Evolutionary conservation across 2,797 vertebrate species (phyloP).

Genomic region (Cynopterus sphinx): DNA sequence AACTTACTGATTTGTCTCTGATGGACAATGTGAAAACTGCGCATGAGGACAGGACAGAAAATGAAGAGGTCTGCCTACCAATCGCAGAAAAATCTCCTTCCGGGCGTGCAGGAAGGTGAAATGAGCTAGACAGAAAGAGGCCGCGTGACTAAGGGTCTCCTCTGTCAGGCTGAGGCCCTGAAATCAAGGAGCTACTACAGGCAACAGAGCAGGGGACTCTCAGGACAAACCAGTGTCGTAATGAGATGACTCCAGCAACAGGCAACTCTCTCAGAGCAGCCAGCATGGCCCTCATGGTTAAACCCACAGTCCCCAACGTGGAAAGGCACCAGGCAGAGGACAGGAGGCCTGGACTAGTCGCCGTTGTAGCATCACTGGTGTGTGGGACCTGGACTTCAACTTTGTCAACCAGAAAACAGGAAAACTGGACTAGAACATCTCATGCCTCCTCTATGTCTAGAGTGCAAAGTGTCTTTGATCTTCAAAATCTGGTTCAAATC

Average conservation of each 20-base stretch:
- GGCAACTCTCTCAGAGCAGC: background rate
- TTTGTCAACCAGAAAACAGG: background rate
- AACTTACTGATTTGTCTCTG: background rate
- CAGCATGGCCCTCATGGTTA: rapidly evolving
- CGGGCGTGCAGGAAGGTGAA: rapidly evolving
- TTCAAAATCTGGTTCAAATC: background rate
- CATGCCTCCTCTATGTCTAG: background rate
- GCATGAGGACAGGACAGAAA: background rate
- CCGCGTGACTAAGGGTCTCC: background rate
- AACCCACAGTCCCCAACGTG: rapidly evolving
- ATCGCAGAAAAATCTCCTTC: background rate
- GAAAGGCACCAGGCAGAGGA: background rate
- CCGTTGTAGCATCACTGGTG: background rate
- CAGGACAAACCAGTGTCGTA: background rate
- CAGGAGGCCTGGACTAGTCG: too few relatives aligned
- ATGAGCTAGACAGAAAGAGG: background rate
- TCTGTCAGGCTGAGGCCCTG: background rate
- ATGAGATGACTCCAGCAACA: background rate
- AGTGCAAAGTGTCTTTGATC: background rate
- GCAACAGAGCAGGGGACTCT: background rate
- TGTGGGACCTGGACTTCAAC: background rate
- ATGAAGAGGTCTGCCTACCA: background rate
- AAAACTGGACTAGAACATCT: background rate
- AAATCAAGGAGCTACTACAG: background rate
- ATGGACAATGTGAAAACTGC: background rate